Conservation (phyloP, 2,113 vertebrate genomes). For the Ceyx melanurus region DNA sequence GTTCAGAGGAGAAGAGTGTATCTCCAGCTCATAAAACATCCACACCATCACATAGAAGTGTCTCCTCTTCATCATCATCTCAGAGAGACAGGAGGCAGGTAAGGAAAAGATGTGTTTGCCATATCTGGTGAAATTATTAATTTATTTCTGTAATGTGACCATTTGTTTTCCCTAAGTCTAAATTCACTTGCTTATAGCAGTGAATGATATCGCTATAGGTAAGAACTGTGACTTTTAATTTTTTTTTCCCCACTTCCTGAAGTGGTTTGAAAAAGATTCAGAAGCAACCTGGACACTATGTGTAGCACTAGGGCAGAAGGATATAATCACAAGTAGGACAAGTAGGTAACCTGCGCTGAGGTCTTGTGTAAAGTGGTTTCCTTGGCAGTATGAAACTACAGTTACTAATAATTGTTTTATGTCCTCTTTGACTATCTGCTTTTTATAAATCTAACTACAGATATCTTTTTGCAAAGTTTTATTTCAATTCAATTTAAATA, state of each 20-base stretch:
- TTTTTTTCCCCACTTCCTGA: neutral
- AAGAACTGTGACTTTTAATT: neutral
- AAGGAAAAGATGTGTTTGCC: constrained; percentile 37
- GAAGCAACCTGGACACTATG: neutral
- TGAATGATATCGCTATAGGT: neutral
- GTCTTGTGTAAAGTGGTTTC: neutral
- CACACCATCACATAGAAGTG: constrained; percentile 93
- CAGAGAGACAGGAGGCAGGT: constrained; percentile 96
- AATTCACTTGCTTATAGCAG: neutral
- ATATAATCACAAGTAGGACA: neutral
- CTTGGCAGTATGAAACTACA: neutral
- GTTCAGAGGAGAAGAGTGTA: constrained; percentile 89
- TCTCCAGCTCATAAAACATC: constrained; percentile 86
- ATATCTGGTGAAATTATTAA: neutral
- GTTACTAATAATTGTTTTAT: neutral
- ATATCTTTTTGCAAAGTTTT: neutral
- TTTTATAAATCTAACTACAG: neutral
- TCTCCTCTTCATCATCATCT: constrained; percentile 89
- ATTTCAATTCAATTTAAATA: neutral
- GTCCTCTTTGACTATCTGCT: neutral
- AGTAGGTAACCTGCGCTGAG: neutral
- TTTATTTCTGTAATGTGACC: neutral
- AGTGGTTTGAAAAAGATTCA: neutral
- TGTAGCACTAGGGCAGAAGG: neutral
- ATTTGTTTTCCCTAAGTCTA: neutral